These are phyloP conservation scores for Sphaerophoria taeniata DNA, from an alignment of 2,888 invertebrate species.

Conservation along the genomic window DNA sequence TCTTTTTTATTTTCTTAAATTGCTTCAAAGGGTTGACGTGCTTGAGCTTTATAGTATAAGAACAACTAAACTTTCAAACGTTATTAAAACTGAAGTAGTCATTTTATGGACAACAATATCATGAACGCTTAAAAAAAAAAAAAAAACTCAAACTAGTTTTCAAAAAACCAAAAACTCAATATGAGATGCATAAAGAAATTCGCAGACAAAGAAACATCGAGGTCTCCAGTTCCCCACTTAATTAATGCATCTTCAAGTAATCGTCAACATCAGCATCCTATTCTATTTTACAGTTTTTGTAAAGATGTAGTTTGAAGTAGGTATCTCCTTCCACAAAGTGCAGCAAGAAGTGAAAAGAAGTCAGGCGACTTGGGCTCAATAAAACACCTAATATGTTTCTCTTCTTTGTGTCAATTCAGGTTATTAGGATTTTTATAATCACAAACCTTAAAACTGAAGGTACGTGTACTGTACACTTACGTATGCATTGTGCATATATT, in stretches of 20 bases:
- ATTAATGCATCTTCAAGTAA: constrained; percentile 19
- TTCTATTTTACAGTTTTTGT: background rate
- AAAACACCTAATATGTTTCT: too few relatives aligned
- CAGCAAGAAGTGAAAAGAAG: background rate
- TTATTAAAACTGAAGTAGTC: too few relatives aligned
- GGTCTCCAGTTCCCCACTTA: background rate
- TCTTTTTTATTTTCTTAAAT: too few relatives aligned
- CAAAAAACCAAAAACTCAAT: background rate
- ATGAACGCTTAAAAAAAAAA: constrained; percentile 9
- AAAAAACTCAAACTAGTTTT: background rate
- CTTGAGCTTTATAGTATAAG: too few relatives aligned
- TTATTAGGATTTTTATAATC: too few relatives aligned
- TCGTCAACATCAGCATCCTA: background rate
- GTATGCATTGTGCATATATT: too few relatives aligned
- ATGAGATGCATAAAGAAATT: constrained; percentile 24
- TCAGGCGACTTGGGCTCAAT: too few relatives aligned
- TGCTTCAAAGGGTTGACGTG: too few relatives aligned
- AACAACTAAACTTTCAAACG: too few relatives aligned
- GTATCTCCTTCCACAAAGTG: background rate
- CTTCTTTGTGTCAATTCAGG: too few relatives aligned
- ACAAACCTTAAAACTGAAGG: too few relatives aligned
- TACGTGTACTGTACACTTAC: too few relatives aligned
- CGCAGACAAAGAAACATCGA: constrained; percentile 35
- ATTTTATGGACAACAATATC: background rate
- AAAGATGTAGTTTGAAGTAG: background rate